A percentile compares a stretch with the other conserved stretches of the same genome.
Evolutionary conservation across 1,140 invertebrate genomes (phyloP).

Genomic region (Cecropterus lyciades): DNA sequence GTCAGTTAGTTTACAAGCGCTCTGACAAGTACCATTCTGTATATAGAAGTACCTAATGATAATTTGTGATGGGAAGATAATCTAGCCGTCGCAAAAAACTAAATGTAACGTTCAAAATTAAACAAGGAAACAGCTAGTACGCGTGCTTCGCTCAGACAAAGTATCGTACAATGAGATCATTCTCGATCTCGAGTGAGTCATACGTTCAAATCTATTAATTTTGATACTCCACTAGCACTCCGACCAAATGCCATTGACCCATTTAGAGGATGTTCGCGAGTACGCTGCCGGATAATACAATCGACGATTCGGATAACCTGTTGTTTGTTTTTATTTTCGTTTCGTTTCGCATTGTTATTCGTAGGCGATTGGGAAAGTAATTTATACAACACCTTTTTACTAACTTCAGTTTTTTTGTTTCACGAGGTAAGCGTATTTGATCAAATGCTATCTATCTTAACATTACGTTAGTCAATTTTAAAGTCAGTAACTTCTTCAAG

Average conservation of each 20-base stretch:
- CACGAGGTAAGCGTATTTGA: no score
- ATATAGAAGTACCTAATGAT: no score
- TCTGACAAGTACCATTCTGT: no score
- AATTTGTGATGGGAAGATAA: not conserved
- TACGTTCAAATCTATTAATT: slow-evolving; percentile 52
- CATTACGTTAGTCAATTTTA: no score
- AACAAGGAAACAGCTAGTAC: slow-evolving; percentile 20
- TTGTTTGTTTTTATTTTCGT: slow-evolving; percentile 1
- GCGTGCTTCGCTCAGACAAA: slow-evolving; percentile 29
- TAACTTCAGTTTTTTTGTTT: not conserved
- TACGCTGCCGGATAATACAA: slow-evolving; percentile 4
- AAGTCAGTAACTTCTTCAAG: no score
- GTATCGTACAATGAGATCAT: slow-evolving; percentile 47
- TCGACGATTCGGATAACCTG: not conserved
- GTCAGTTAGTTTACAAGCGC: no score
- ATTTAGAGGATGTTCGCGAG: slow-evolving; percentile 45
- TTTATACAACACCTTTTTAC: not conserved
- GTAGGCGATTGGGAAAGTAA: slow-evolving; percentile 4
- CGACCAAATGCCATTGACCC: slow-evolving; percentile 63
- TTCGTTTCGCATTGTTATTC: not conserved
- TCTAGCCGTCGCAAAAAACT: not conserved
- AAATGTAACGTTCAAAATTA: slow-evolving; percentile 5
- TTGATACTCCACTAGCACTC: slow-evolving; percentile 46
- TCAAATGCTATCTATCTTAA: no score
- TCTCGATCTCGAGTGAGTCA: slow-evolving; percentile 15